phyloP scores from a whole-genome alignment of 2,888 invertebrate genomes.

The Parnassius orleans region DNA sequence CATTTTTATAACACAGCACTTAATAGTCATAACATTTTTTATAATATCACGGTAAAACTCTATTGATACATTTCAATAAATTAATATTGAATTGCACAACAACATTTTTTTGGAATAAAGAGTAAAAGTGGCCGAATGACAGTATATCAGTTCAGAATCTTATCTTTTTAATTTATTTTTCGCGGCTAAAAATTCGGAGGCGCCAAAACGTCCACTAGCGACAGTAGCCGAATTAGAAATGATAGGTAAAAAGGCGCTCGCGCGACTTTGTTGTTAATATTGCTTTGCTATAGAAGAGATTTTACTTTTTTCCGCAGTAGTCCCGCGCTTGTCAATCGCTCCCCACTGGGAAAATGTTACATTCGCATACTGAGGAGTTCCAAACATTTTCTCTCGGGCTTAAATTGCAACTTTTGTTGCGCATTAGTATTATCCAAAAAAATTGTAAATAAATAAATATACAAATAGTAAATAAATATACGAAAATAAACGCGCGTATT shows the following conservation, averaged over 20 bases:
- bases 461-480: too few relatives aligned
- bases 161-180: not conserved
- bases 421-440: too few relatives aligned
- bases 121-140: not conserved
- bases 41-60: not conserved
- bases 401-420: too few relatives aligned
- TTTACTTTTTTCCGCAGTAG: slow-evolving; percentile 72
- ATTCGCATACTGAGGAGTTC: slow-evolving; percentile 35
- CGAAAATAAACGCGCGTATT: too few relatives aligned
- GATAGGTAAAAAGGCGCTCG: slow-evolving; percentile 63
- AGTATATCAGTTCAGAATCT: not conserved
- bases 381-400: slow-evolving; percentile 49
- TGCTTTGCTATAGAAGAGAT: slow-evolving; percentile 65
- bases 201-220: slow-evolving; percentile 49
- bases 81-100: not conserved
- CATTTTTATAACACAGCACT: slow-evolving; percentile 41
- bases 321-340: slow-evolving; percentile 56
- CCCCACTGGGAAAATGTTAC: slow-evolving; percentile 71
- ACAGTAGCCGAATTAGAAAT: slow-evolving; percentile 69
- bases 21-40: slow-evolving; percentile 17
- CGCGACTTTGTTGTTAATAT: slow-evolving; percentile 61
- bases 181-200: slow-evolving; percentile 1
- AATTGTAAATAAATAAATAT: too few relatives aligned
- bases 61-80: slow-evolving; percentile 6
- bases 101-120: not conserved